Conservation (phyloP, 2,888 invertebrate species). For the Bedellia somnulentella region DNA sequence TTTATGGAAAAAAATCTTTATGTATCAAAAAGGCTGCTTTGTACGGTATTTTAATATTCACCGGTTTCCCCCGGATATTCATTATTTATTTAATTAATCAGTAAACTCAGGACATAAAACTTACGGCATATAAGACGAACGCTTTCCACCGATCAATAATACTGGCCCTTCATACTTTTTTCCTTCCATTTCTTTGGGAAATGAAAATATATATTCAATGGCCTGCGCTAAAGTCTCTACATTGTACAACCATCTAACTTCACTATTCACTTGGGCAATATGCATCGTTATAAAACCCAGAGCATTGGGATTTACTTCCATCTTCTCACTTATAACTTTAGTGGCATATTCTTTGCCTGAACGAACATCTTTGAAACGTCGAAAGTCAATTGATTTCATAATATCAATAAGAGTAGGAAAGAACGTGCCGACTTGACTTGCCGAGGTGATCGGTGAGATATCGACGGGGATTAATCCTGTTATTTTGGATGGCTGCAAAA, state of each 20-base stretch:
- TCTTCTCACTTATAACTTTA: no score
- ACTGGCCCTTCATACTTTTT: slow-evolving; percentile 23
- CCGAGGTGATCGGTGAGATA: slow-evolving; percentile 64
- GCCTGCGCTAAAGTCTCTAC: slow-evolving; percentile 17
- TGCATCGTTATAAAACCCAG: slow-evolving; percentile 27
- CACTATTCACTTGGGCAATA: slow-evolving; percentile 17
- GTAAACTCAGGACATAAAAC: slow-evolving; percentile 11
- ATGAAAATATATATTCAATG: slow-evolving; percentile 21
- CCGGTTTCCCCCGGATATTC: no score
- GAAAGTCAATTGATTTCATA: slow-evolving; percentile 60
- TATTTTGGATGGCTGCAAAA: slow-evolving; percentile 53
- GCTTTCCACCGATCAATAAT: slow-evolving; percentile 30
- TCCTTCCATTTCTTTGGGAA: slow-evolving; percentile 20
- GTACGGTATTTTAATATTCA: no score
- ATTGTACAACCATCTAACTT: slow-evolving; percentile 31
- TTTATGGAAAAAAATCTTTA: no score
- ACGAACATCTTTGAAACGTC: slow-evolving; percentile 51
- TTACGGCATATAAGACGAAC: slow-evolving; percentile 33
- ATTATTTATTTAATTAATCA: no score
- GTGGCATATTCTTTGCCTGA: slow-evolving; percentile 57
- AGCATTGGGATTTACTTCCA: slow-evolving; percentile 17
- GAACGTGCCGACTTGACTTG: slow-evolving; percentile 48
- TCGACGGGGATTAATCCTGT: slow-evolving; percentile 68
- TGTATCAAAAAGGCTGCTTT: no score
- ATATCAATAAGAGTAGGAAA: slow-evolving; percentile 53